Evolutionary conservation across 1,140 invertebrate genomes (phyloP).

Genomic region (Whitmania pigra): DNA sequence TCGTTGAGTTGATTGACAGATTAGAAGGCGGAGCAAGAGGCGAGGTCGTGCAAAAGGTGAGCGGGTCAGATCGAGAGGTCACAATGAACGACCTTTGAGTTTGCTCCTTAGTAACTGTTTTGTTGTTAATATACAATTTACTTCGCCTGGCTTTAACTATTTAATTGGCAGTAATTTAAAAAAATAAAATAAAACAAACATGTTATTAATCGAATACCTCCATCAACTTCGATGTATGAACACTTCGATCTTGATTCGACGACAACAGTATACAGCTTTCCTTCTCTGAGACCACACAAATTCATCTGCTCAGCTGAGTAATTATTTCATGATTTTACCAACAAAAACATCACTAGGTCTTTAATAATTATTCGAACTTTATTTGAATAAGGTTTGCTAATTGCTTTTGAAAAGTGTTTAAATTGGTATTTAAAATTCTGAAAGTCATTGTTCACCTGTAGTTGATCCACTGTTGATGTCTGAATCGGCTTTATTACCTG

Average conservation of each 20-base stretch:
- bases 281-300: conserved; percentile 35
- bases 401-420: too few relatives aligned
- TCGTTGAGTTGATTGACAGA: conserved; percentile 36
- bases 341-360: too few relatives aligned
- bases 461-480: conserved; percentile 39
- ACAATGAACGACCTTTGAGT: conserved; percentile 29
- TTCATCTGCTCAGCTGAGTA: conserved; percentile 38
- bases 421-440: too few relatives aligned
- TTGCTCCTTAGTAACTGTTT: conserved; percentile 14
- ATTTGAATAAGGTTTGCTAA: too few relatives aligned
- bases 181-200: background rate
- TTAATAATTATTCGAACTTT: too few relatives aligned
- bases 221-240: conserved; percentile 36
- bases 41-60: conserved; percentile 37
- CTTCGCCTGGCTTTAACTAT: too few relatives aligned
- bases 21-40: conserved; percentile 37
- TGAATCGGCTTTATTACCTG: conserved; percentile 36
- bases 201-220: conserved; percentile 22
- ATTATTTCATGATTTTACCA: too few relatives aligned
- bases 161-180: background rate
- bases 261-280: conserved; percentile 38
- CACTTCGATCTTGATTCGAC: conserved; percentile 40
- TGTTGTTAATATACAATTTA: background rate
- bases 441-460: conserved; percentile 27
- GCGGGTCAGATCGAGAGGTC: conserved; percentile 37